These are phyloP conservation scores for Ellobium chinense DNA, from an alignment of 2,888 invertebrate species.

Conservation along the genomic window DNA sequence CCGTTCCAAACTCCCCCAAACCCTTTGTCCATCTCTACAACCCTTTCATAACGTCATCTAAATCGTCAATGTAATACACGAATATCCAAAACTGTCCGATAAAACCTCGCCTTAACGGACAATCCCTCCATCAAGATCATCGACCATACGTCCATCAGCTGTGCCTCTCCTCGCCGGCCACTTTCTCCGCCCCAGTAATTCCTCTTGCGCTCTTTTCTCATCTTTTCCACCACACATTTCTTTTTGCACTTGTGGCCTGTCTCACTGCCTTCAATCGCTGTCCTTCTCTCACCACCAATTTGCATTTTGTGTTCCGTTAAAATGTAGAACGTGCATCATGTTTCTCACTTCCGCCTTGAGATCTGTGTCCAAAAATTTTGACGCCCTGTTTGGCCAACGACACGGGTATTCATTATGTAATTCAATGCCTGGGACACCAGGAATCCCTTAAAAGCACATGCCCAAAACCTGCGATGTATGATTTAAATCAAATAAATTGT, in stretches of 20 bases:
- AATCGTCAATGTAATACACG: too few species aligned
- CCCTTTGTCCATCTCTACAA: too few species aligned
- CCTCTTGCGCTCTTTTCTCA: background rate
- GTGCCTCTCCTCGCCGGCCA: background rate
- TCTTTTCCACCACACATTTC: background rate
- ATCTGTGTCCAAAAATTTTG: background rate
- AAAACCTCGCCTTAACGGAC: background rate
- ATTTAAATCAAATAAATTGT: too few species aligned
- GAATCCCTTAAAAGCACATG: too few species aligned
- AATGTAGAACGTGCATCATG: background rate
- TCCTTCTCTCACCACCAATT: slow-evolving; percentile 1
- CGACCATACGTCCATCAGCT: background rate
- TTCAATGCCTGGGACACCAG: too few species aligned
- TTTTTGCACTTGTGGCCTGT: background rate
- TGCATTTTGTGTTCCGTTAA: slow-evolving; percentile 21
- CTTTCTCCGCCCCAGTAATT: background rate
- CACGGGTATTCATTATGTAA: too few species aligned
- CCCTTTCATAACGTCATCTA: too few species aligned
- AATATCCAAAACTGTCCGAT: too few species aligned
- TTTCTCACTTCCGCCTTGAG: background rate
- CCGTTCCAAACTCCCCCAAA: too few species aligned
- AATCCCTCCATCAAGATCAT: background rate
- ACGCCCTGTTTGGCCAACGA: too few species aligned
- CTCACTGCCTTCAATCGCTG: background rate
- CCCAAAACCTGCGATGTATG: too few species aligned